Evolutionary conservation across 2,113 vertebrate species (phyloP).

Genomic region (Gobius niger): DNA sequence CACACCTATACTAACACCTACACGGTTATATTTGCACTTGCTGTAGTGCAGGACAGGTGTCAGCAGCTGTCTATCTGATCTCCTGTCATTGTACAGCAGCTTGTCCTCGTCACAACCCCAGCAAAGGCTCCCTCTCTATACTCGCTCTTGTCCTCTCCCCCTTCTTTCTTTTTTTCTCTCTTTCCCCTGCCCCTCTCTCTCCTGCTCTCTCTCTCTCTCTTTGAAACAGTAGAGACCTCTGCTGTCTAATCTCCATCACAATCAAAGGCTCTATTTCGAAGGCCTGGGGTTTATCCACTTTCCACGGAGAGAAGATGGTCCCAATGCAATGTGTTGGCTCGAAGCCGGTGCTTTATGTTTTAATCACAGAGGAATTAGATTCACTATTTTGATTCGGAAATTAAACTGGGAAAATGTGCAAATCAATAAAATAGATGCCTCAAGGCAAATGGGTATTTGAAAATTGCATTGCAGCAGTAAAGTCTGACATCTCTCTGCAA

Average conservation of each 20-base stretch:
- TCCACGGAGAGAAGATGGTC: constrained; percentile 8
- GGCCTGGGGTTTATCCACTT: constrained; percentile 9
- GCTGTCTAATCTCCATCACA: constrained; percentile 31
- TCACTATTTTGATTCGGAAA: constrained; percentile 32
- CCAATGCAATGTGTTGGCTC: constrained; percentile 7
- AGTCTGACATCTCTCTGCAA: constrained; percentile 4
- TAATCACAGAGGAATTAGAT: constrained; percentile 16
- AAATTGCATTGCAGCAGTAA: constrained; percentile 7
- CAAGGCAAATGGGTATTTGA: constrained; percentile 5
- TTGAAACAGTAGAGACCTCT: constrained; percentile 28
- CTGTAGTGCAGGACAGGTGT: constrained; percentile 35
- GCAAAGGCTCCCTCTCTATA: constrained; percentile 15
- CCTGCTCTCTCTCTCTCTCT: not conserved
- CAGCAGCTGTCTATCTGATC: constrained; percentile 35
- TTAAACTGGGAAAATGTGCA: constrained; percentile 32
- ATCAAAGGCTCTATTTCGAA: constrained; percentile 30
- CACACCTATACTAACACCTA: not conserved
- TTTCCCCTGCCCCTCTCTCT: not conserved
- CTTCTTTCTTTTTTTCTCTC: not conserved
- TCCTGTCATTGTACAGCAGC: constrained; percentile 41
- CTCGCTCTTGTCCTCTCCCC: not conserved
- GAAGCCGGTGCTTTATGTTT: constrained; percentile 14
- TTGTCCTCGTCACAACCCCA: constrained; percentile 39
- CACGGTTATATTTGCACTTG: not conserved
- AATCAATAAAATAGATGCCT: constrained; percentile 17